Evolutionary conservation across 2,888 invertebrate genomes (phyloP).

Genomic region (Falcaria lacertinaria): DNA sequence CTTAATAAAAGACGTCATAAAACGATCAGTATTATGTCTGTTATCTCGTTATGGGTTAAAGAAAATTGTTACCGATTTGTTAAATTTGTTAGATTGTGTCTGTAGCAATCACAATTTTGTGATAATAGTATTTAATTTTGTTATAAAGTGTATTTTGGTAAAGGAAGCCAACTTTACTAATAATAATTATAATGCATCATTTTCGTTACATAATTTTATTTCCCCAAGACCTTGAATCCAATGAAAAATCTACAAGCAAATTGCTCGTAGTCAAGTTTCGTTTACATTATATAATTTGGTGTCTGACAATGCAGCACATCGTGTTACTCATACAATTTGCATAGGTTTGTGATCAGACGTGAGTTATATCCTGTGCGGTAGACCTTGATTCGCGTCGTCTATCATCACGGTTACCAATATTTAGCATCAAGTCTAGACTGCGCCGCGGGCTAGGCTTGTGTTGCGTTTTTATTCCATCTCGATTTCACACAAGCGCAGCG

Average conservation of each 20-base stretch:
- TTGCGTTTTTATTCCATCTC: constrained; percentile 31
- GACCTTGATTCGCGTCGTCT: constrained; percentile 28
- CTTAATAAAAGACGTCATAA: too few species aligned
- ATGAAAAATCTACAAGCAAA: constrained; percentile 6
- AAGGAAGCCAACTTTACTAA: too few species aligned
- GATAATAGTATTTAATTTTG: too few species aligned
- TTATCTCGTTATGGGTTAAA: too few species aligned
- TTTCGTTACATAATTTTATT: not conserved
- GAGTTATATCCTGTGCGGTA: constrained; percentile 15
- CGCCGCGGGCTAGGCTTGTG: constrained; percentile 18
- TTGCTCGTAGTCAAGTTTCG: constrained; percentile 4
- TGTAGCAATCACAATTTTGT: too few species aligned
- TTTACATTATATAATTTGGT: constrained; percentile 20
- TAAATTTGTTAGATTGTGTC: too few species aligned
- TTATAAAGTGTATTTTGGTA: too few species aligned
- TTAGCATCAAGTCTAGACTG: constrained; percentile 22
- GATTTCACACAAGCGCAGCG: constrained; percentile 31
- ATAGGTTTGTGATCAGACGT: constrained; percentile 29
- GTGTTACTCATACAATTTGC: constrained; percentile 35
- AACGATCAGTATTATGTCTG: too few species aligned
- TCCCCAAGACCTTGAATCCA: not conserved
- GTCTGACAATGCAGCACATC: constrained; percentile 13
- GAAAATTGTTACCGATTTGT: too few species aligned
- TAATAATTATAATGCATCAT: not conserved
- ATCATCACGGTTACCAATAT: constrained; percentile 17